A percentile compares a stretch with the other conserved stretches of the same genome.
Conservation (phyloP, 2,113 vertebrate species). For the Heterotis niloticus region DNA sequence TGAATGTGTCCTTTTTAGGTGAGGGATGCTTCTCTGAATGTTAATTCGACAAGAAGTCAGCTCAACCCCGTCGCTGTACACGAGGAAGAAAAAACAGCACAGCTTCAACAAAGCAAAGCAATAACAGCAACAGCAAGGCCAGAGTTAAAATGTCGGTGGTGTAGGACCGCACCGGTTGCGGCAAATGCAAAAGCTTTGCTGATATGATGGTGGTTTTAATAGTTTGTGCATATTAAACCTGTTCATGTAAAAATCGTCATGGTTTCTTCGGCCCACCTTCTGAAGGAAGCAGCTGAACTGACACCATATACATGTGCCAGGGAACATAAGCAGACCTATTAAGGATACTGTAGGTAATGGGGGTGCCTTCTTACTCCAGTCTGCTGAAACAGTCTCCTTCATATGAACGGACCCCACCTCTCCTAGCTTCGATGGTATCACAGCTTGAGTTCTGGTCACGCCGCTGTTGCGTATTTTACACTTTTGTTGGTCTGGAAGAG, state of each 20-base stretch:
- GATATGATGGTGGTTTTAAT: conserved; percentile 28
- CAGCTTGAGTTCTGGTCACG: too few relatives aligned
- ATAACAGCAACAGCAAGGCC: background rate
- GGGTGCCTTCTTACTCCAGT: background rate
- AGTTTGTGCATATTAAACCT: conserved; percentile 34
- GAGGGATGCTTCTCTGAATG: conserved; percentile 7
- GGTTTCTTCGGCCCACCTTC: conserved; percentile 23
- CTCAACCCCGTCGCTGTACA: background rate
- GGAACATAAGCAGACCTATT: conserved; percentile 19
- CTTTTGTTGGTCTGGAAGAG: too few relatives aligned
- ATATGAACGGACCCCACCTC: too few relatives aligned
- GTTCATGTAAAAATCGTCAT: conserved; percentile 36
- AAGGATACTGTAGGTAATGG: background rate
- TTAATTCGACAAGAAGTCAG: background rate
- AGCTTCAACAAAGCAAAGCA: background rate
- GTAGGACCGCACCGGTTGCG: conserved; percentile 28
- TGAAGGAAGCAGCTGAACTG: conserved; percentile 31
- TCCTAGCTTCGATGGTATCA: too few relatives aligned
- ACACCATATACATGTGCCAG: conserved; percentile 22
- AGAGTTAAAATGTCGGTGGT: conserved; percentile 14
- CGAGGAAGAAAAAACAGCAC: background rate
- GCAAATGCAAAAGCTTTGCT: conserved; percentile 33
- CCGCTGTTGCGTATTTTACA: too few relatives aligned
- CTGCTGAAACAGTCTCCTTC: too few relatives aligned
- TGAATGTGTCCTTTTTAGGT: conserved; percentile 15